Conservation (phyloP, 2,888 invertebrate genomes). For the Drosophila monieri region DNA sequence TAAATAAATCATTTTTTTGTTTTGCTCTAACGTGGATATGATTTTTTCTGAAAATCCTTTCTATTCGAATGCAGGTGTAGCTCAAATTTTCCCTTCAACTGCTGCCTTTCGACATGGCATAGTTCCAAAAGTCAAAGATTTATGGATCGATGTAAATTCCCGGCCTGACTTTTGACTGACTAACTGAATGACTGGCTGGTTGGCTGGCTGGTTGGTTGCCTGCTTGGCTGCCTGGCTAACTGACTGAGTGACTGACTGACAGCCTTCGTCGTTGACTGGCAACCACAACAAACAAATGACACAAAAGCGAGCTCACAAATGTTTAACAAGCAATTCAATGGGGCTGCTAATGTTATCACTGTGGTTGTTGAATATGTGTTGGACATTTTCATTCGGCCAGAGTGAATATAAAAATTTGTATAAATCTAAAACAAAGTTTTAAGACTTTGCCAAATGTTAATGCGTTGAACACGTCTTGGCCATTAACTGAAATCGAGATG, state of each 20-base stretch:
- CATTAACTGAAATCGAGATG: slow-evolving; percentile 49
- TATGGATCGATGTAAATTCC: slow-evolving; percentile 26
- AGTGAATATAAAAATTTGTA: slow-evolving; percentile 45
- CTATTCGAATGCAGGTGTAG: not conserved
- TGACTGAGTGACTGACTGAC: slow-evolving; percentile 35
- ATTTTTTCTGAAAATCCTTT: not conserved
- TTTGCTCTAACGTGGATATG: not conserved
- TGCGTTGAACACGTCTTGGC: slow-evolving; percentile 76
- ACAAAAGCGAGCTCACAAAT: slow-evolving; percentile 30
- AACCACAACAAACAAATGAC: slow-evolving; percentile 35
- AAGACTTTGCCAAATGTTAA: slow-evolving; percentile 62
- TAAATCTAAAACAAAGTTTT: slow-evolving; percentile 61
- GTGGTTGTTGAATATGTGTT: slow-evolving; percentile 41
- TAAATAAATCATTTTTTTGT: not conserved
- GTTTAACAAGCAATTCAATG: slow-evolving; percentile 67
- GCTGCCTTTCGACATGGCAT: not conserved
- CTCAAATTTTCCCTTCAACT: not conserved
- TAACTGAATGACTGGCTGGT: slow-evolving; percentile 17
- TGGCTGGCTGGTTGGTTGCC: slow-evolving; percentile 13
- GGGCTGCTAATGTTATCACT: slow-evolving; percentile 55
- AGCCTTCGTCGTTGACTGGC: slow-evolving; percentile 37
- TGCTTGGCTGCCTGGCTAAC: slow-evolving; percentile 14
- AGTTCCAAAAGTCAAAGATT: slow-evolving; percentile 20
- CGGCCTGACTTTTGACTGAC: slow-evolving; percentile 11
- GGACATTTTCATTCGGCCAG: slow-evolving; percentile 38